phyloP scores from a whole-genome alignment of 2,113 vertebrate species.

The Oceanites oceanicus region DNA sequence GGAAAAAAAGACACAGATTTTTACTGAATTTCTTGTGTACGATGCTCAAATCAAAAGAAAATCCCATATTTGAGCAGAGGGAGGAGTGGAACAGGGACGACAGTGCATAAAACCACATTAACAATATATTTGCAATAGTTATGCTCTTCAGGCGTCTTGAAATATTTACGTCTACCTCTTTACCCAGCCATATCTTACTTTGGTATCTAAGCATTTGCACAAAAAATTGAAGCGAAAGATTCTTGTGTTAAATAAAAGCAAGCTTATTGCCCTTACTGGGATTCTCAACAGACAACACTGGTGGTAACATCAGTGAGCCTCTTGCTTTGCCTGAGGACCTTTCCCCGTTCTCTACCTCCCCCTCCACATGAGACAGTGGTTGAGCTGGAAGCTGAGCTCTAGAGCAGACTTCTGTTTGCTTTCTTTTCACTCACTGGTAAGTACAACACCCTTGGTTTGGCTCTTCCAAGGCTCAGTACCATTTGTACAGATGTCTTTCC shows the following conservation, averaged over 20 bases:
- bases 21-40: neutral
- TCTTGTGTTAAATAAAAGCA: neutral
- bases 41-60: neutral
- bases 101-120: neutral
- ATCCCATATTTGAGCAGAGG: neutral
- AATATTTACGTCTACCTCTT: neutral
- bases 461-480: neutral
- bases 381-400: neutral
- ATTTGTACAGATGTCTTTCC: neutral
- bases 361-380: rapidly evolving
- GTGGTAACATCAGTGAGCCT: neutral
- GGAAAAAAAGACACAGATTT: neutral
- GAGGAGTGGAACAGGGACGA: neutral
- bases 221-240: rapidly evolving
- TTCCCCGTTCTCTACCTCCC: neutral
- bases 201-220: neutral
- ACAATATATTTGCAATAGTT: neutral
- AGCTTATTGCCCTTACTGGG: rapidly evolving
- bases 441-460: neutral
- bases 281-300: rapidly evolving
- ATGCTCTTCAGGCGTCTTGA: neutral
- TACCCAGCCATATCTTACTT: neutral
- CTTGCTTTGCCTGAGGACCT: neutral
- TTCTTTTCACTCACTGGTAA: neutral
- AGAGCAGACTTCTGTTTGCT: neutral